Percentiles rank a stretch among this genome's conserved stretches.
These are phyloP conservation scores for Pheosia gnoma DNA, from an alignment of 2,888 invertebrate genomes.

Conservation along the genomic window DNA sequence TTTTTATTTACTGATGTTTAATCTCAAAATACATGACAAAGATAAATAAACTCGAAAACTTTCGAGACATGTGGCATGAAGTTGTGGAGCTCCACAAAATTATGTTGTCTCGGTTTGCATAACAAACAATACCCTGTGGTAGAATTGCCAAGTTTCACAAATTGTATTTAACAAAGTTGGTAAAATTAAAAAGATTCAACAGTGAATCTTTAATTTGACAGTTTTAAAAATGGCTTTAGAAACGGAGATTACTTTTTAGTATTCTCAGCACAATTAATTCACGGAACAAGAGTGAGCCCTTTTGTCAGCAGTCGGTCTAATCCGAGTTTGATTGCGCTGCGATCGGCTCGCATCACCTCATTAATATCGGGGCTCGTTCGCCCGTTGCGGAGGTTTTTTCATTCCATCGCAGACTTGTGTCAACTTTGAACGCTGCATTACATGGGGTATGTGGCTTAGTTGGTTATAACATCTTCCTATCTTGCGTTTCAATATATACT, in stretches of 20 bases:
- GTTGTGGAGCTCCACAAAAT: not conserved
- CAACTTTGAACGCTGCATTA: constrained; percentile 14
- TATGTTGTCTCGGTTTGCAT: not conserved
- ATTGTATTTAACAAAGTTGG: not conserved
- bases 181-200: not conserved
- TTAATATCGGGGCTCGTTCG: constrained; percentile 41
- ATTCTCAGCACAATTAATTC: constrained; percentile 21
- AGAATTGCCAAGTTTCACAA: not conserved
- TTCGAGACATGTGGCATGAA: not conserved
- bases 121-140: not conserved
- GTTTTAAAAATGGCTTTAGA: not conserved
- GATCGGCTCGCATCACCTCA: constrained; percentile 41
- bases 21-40: not conserved
- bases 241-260: not conserved
- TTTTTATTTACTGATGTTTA: too few species aligned
- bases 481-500: not conserved
- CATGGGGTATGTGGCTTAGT: not conserved
- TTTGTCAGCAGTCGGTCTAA: constrained; percentile 49
- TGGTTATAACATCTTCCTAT: not conserved
- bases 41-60: not conserved
- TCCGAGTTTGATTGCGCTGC: constrained; percentile 56
- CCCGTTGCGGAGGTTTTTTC: constrained; percentile 24
- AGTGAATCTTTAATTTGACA: too few species aligned
- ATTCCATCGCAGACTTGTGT: constrained; percentile 16
- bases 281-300: constrained; percentile 22